phyloP scores from a whole-genome alignment of 2,797 vertebrate species.

The Myiotriccus ornatus region DNA sequence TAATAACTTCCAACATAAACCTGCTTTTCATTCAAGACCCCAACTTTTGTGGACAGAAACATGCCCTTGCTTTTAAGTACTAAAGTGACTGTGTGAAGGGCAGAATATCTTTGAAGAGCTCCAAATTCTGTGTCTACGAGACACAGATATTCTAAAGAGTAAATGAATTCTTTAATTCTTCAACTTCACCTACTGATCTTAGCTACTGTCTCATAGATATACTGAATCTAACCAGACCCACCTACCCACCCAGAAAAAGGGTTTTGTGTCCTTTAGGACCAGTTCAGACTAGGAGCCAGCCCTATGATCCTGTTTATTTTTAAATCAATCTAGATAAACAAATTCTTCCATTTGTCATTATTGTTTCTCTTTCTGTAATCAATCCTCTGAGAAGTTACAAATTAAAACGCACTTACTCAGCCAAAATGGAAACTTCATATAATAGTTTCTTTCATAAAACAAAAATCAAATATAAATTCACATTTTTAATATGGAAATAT shows the following conservation, averaged over 20 bases:
- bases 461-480: conserved; percentile 50
- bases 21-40: not conserved
- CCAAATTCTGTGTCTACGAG: not conserved
- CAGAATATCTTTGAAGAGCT: not conserved
- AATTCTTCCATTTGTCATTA: conserved; percentile 48
- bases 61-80: not conserved
- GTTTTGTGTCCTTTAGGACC: not conserved
- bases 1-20: not conserved
- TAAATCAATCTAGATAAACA: conserved; percentile 56
- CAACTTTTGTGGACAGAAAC: not conserved
- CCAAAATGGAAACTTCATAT: conserved; percentile 39
- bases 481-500: conserved; percentile 64
- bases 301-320: conserved; percentile 58
- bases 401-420: conserved; percentile 48
- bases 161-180: not conserved
- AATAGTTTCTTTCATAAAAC: conserved; percentile 62
- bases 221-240: not conserved
- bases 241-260: not conserved
- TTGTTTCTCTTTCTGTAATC: conserved; percentile 55
- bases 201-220: not conserved
- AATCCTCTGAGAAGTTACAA: conserved; percentile 58
- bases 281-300: conserved; percentile 4
- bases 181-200: not conserved
- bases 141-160: not conserved
- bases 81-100: not conserved